Evolutionary conservation across 64 coral and sea anemone genomes (phyloP).

Genomic region (Montipora cactus): DNA sequence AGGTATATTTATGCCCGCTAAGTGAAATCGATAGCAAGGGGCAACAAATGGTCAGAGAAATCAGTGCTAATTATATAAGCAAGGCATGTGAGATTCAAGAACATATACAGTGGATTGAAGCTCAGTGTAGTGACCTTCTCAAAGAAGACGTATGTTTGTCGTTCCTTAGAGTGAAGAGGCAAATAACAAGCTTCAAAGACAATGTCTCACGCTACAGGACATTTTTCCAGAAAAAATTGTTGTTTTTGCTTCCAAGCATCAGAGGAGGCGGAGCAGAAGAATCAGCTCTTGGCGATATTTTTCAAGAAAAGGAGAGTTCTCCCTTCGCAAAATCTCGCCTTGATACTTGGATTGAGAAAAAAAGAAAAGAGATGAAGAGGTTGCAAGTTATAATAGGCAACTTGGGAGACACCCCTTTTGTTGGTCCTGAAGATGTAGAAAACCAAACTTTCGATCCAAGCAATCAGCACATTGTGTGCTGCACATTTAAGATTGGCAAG

Average conservation of each 20-base stretch:
- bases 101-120: not conserved
- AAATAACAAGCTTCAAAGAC: not conserved
- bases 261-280: slow-evolving; percentile 47
- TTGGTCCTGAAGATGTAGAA: slow-evolving; percentile 56
- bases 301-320: slow-evolving; percentile 45
- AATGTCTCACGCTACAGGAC: not conserved
- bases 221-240: slow-evolving; percentile 14
- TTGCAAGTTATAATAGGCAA: slow-evolving; percentile 1
- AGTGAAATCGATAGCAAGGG: slow-evolving; percentile 43
- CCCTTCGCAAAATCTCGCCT: slow-evolving; percentile 30
- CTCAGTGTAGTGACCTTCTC: slow-evolving; percentile 36
- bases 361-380: slow-evolving; percentile 41
- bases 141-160: slow-evolving; percentile 10
- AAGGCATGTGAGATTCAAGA: slow-evolving; percentile 21
- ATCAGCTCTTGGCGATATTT: slow-evolving; percentile 6
- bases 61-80: slow-evolving; percentile 30
- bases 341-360: slow-evolving; percentile 29
- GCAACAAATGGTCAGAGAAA: slow-evolving; percentile 36
- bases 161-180: slow-evolving; percentile 10
- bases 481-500: slow-evolving; percentile 33
- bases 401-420: slow-evolving; percentile 32
- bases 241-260: slow-evolving; percentile 31
- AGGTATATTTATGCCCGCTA: slow-evolving; percentile 51
- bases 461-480: slow-evolving; percentile 44
- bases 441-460: slow-evolving; percentile 28